Percentiles rank a stretch among this genome's conserved stretches.
Conservation (phyloP, 2,797 vertebrate genomes). For the Setipinna tenuifilis region DNA sequence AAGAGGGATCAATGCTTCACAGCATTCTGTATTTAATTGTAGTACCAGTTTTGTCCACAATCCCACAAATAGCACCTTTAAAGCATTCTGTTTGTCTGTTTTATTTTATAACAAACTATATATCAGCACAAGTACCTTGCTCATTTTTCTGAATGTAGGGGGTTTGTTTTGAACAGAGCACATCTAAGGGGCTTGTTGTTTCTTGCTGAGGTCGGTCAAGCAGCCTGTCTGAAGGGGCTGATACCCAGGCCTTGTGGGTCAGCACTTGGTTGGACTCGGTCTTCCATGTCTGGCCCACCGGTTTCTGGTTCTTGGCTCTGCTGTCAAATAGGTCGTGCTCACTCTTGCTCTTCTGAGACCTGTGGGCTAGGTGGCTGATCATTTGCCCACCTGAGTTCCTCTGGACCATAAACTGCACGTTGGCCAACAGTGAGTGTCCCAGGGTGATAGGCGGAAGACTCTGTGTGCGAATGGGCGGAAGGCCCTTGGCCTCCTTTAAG, state of each 20-base stretch:
- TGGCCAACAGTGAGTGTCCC: constrained; percentile 71
- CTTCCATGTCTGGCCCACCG: constrained; percentile 68
- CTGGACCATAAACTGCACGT: constrained; percentile 61
- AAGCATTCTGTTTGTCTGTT: too few relatives aligned
- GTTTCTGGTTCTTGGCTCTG: constrained; percentile 65
- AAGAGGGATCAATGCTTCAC: too few relatives aligned
- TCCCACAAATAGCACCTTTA: too few relatives aligned
- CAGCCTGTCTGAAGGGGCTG: constrained; percentile 71
- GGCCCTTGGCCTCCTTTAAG: constrained; percentile 63
- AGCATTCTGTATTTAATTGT: too few relatives aligned
- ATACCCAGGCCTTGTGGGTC: constrained; percentile 72
- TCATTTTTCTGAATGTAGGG: constrained; percentile 73
- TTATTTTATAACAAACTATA: too few relatives aligned
- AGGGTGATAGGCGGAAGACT: constrained; percentile 81
- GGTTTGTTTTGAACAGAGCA: constrained; percentile 69
- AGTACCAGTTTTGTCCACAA: too few relatives aligned
- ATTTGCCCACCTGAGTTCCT: constrained; percentile 57
- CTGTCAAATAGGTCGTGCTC: constrained; percentile 79
- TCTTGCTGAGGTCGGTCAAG: constrained; percentile 68
- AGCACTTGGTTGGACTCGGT: constrained; percentile 67
- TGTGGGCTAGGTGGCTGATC: constrained; percentile 62
- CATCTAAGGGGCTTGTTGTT: constrained; percentile 64
- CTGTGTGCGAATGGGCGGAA: constrained; percentile 78
- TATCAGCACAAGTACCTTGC: constrained; percentile 69
- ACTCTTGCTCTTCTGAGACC: constrained; percentile 80